Evolutionary conservation across 2,888 invertebrate species (phyloP).

Genomic region (Dusona sp.): DNA sequence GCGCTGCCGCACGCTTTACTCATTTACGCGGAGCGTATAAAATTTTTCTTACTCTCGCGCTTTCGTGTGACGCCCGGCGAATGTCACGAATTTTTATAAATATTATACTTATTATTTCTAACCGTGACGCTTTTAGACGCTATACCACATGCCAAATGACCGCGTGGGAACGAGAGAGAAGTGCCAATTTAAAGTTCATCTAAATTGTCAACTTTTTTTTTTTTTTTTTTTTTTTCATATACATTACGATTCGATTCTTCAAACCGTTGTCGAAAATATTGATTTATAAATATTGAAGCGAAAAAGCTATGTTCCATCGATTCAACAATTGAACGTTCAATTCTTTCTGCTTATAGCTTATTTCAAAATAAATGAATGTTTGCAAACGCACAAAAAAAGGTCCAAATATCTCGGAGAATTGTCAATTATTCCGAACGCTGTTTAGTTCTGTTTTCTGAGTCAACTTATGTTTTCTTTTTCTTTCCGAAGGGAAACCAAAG

Average conservation of each 20-base stretch:
- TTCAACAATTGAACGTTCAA: neutral
- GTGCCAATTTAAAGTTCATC: neutral
- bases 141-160: neutral
- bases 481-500: constrained; percentile 81
- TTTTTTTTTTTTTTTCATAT: no score
- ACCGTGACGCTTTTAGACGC: constrained; percentile 56
- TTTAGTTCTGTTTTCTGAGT: no score
- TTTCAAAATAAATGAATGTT: neutral
- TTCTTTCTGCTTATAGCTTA: neutral
- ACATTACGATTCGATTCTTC: no score
- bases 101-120: constrained; percentile 65
- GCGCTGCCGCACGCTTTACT: constrained; percentile 43
- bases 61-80: constrained; percentile 34
- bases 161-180: neutral
- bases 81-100: constrained; percentile 48
- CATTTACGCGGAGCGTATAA: constrained; percentile 35
- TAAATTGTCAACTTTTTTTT: neutral
- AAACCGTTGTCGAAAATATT: neutral
- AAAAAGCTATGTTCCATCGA: neutral
- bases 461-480: no score
- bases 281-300: neutral
- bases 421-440: no score
- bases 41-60: neutral
- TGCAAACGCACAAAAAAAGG: neutral
- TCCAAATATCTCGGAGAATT: neutral